Percentiles rank a stretch among this genome's conserved stretches.
Conservation (phyloP, 2,113 vertebrate species). For the Cepphus grylle region DNA sequence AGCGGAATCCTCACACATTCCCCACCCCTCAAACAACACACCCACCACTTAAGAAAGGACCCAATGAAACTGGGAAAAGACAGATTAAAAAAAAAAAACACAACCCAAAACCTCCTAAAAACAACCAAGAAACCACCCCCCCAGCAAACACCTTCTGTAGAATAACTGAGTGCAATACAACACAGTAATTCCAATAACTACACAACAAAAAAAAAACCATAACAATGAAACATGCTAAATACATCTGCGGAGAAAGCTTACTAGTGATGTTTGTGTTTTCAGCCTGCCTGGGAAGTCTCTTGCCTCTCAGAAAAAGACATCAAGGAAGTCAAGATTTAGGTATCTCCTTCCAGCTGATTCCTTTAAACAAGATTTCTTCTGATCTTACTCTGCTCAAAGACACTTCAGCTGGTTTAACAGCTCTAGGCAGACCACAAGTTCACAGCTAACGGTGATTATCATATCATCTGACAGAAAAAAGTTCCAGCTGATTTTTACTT, state of each 20-base stretch:
- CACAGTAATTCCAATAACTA: not conserved
- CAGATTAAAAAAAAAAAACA: too few species aligned
- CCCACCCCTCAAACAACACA: not conserved
- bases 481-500: not conserved
- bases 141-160: not conserved
- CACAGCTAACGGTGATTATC: not conserved
- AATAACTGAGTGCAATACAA: not conserved
- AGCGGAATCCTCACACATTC: not conserved
- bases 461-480: not conserved
- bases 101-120: not conserved
- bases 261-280: not conserved
- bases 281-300: not conserved
- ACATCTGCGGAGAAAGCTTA: not conserved
- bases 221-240: not conserved
- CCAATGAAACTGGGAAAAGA: not conserved
- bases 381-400: not conserved
- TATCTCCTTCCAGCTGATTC: not conserved
- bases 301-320: not conserved
- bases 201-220: not conserved
- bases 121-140: not conserved
- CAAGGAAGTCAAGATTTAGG: not conserved
- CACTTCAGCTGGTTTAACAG: not conserved
- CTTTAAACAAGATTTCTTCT: not conserved
- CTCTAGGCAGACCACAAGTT: not conserved
- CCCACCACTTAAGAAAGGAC: not conserved